A percentile compares a stretch with the other conserved stretches of the same genome.
These are phyloP conservation scores for Lepus europaeus DNA, from an alignment of 2,113 vertebrate species.

Conservation along the genomic window DNA sequence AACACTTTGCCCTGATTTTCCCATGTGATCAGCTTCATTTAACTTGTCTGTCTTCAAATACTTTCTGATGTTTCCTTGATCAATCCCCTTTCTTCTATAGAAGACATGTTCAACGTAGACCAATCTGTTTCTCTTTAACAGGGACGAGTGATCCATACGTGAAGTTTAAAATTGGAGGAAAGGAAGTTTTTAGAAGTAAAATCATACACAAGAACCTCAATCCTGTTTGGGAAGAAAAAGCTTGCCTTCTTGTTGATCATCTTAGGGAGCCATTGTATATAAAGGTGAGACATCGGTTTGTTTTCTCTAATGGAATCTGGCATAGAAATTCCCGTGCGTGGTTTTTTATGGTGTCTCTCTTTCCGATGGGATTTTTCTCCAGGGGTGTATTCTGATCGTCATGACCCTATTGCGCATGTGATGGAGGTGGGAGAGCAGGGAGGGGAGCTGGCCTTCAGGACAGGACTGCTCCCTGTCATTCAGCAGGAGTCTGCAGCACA, in stretches of 20 bases:
- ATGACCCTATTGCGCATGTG: neutral
- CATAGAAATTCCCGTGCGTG: neutral
- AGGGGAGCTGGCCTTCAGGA: neutral
- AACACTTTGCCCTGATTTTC: neutral
- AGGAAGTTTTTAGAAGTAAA: constrained; percentile 98
- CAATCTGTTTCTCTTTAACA: constrained; percentile 80
- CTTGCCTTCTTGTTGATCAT: constrained; percentile 92
- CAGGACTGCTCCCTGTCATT: neutral
- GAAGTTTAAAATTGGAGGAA: constrained; percentile 98
- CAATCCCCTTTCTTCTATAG: neutral
- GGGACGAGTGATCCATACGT: constrained; percentile 99
- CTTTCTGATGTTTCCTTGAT: neutral
- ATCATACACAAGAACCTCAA: constrained; percentile 98
- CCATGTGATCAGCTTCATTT: neutral
- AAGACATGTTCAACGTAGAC: neutral
- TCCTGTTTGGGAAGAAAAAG: constrained; percentile 97
- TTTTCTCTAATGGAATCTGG: neutral
- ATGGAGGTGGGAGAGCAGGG: neutral
- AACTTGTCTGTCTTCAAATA: constrained; percentile 23
- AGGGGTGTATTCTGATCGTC: neutral
- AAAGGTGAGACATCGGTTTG: constrained; percentile 90
- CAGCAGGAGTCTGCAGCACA: neutral
- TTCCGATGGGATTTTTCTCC: constrained; percentile 2
- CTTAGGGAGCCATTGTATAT: constrained; percentile 94
- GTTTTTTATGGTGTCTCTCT: constrained; percentile 9